Evolutionary conservation across 2,113 vertebrate species (phyloP).

Genomic region (Thunnus maccoyii): DNA sequence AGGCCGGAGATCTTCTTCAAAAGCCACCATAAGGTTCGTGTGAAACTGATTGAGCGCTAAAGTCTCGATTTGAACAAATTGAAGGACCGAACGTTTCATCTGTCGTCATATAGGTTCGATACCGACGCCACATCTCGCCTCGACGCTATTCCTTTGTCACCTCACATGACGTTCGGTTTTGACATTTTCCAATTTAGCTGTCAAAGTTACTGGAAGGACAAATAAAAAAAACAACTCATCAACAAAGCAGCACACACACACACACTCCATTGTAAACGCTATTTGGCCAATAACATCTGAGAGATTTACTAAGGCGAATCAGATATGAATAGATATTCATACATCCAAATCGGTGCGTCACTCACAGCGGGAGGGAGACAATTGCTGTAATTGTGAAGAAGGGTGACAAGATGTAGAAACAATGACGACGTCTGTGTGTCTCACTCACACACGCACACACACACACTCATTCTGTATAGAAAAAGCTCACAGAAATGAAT

Average conservation of each 20-base stretch:
- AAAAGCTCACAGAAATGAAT: conserved; percentile 34
- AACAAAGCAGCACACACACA: conserved; percentile 14
- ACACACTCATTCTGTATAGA: conserved; percentile 5
- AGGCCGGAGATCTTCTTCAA: not conserved
- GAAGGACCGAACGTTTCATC: not conserved
- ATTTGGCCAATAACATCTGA: conserved; percentile 11
- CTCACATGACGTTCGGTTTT: conserved; percentile 32
- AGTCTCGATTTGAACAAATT: not conserved
- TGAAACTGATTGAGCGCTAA: not conserved
- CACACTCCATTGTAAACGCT: conserved; percentile 1
- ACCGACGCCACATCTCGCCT: conserved; percentile 12
- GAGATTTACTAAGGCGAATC: conserved; percentile 40
- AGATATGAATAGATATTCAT: conserved; percentile 58
- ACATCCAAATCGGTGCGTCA: conserved; percentile 40
- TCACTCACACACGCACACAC: conserved; percentile 15
- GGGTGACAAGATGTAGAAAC: conserved; percentile 58
- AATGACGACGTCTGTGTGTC: conserved; percentile 17
- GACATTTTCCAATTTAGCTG: conserved; percentile 67
- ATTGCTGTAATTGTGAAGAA: conserved; percentile 39
- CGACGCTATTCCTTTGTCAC: conserved; percentile 40
- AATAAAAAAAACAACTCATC: not conserved
- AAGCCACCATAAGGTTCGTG: not conserved
- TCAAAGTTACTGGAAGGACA: conserved; percentile 48
- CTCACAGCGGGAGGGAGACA: conserved; percentile 42
- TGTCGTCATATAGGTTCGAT: not conserved